Base-by-base conservation (phyloP, 1,140 invertebrate genomes). In the Manduca sexta region DNA sequence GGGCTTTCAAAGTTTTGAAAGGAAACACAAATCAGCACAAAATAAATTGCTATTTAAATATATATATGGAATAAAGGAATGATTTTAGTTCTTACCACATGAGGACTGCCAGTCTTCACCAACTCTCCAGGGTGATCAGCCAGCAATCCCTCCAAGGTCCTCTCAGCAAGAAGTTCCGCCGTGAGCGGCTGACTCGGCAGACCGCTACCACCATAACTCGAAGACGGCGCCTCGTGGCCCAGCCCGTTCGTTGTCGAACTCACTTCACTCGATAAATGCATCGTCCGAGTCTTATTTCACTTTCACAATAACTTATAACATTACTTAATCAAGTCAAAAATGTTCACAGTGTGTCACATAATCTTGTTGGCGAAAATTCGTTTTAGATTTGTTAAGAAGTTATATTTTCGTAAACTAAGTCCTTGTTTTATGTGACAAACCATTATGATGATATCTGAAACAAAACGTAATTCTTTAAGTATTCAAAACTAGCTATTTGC, bases 121-220 rank as follows among this genome's bases (percentile, higher is more conserved):
- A 98, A 88, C 87, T 98, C 96, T 7, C 95, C 96, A 6, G 93
- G 95, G 87, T 97, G 95, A 74, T 98, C 96, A 15, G 93, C 91
- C 42, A 96, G 77, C 5, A 95, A 81, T 6, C 92, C 92, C 64
- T 95, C 94, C 54, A 95, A 82, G 0, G 94, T 94, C 15, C 94
- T 88, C 69, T 96, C 94, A n/a, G 93, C 93, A 43, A 96, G 78
- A 34, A 93, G 85, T 68, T 95, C 93, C 11, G 93, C 93, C n/a
- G 93, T 94, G 52, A 94, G 74, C 18, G 89, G 88, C 41, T 90
- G 88, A 61, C 86, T 88, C 5, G 86, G 79, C 41, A 87, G 69
- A 7, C 15, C 14, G 57, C 65, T 72, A 46, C 76, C 60, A 38
- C 73, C 74, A 30, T 84, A 79, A 42, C 75, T 77, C 15, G 75